Evolutionary conservation across 2,797 vertebrate genomes (phyloP).

Genomic region (Coracias cyanogaster): DNA sequence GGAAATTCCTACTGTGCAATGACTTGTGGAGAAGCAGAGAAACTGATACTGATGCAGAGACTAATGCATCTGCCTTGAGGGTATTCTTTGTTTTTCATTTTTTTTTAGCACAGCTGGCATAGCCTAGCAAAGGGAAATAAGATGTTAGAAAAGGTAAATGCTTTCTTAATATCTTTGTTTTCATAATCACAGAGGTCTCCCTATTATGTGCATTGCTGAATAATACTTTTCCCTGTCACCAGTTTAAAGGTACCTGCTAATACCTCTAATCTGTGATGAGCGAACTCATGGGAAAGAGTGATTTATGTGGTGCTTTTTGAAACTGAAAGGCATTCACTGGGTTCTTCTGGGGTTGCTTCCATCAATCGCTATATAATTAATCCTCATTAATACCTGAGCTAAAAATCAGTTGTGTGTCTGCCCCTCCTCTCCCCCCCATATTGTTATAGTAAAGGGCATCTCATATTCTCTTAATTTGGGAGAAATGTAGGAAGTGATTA

Average conservation of each 20-base stretch:
- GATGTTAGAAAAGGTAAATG: not conserved
- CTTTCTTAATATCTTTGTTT: not conserved
- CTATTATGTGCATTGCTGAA: not conserved
- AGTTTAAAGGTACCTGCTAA: not conserved
- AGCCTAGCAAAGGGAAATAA: not conserved
- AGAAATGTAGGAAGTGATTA: not conserved
- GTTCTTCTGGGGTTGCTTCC: not conserved
- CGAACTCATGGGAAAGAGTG: not conserved
- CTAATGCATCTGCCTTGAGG: slow-evolving; percentile 22
- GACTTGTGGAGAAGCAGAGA: not conserved
- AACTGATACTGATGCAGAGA: slow-evolving; percentile 6
- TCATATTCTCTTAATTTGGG: not conserved
- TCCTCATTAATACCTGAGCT: not conserved
- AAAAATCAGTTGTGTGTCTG: not conserved
- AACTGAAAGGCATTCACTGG: not conserved
- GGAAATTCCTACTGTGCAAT: slow-evolving; percentile 52
- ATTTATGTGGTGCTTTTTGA: not conserved
- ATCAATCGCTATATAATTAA: not conserved
- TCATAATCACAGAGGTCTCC: not conserved
- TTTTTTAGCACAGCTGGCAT: not conserved
- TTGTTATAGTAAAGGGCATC: not conserved
- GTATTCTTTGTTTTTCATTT: not conserved
- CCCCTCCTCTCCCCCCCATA: too few relatives aligned
- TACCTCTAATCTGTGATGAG: not conserved
- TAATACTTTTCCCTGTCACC: not conserved